phyloP scores from a whole-genome alignment of 1,140 invertebrate genomes.

The Aphelenchoides besseyi region DNA sequence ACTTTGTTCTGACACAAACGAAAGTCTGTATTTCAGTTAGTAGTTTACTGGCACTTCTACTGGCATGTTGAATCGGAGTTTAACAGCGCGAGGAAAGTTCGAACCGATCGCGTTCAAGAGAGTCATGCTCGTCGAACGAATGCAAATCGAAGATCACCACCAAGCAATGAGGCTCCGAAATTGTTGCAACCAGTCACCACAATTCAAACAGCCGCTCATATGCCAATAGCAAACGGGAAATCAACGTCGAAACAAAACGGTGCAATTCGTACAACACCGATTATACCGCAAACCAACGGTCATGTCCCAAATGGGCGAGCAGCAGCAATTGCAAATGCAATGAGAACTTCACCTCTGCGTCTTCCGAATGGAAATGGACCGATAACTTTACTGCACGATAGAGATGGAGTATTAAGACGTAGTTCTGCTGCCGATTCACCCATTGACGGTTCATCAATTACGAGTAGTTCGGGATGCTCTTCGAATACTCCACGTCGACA shows the following conservation, averaged over 20 bases:
- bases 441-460: not conserved
- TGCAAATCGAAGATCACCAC: not conserved
- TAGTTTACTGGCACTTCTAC: not conserved
- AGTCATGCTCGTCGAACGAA: not conserved
- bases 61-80: not conserved
- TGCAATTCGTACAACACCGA: not conserved
- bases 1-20: not conserved
- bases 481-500: not conserved
- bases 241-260: not conserved
- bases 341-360: not conserved
- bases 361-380: not conserved
- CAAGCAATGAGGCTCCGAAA: not conserved
- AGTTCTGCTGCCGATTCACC: not conserved
- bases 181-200: not conserved
- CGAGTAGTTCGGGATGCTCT: not conserved
- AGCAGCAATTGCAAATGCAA: not conserved
- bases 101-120: constrained; percentile 4
- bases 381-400: not conserved
- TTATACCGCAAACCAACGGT: not conserved
- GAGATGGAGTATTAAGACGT: not conserved
- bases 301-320: not conserved
- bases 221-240: not conserved
- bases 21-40: constrained; percentile 6
- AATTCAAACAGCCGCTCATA: not conserved
- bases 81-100: not conserved